Conservation (phyloP, 2,797 vertebrate species). For the Leptoclinus maculatus region DNA sequence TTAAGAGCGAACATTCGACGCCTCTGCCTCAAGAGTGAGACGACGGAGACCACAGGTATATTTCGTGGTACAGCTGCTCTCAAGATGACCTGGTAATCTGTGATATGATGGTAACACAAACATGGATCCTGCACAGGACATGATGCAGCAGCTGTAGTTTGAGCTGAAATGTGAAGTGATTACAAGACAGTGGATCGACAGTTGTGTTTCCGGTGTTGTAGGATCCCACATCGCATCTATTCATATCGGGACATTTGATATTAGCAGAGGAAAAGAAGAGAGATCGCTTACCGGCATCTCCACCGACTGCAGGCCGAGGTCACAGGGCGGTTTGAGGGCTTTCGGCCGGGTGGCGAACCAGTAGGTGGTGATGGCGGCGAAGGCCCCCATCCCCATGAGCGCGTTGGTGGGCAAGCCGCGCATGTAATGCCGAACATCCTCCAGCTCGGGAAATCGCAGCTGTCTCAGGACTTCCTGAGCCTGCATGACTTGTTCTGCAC, state of each 20-base stretch:
- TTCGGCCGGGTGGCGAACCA: conserved; percentile 94
- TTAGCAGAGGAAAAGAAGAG: neutral
- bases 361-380: conserved; percentile 95
- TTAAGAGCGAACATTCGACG: neutral
- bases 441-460: conserved; percentile 93
- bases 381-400: conserved; percentile 93
- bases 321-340: conserved; percentile 92
- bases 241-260: neutral
- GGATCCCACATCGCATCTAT: neutral
- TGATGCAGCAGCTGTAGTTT: neutral
- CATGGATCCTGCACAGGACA: neutral
- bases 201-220: neutral
- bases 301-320: conserved; percentile 92
- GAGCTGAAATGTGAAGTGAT: neutral
- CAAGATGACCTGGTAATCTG: neutral
- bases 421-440: conserved; percentile 92
- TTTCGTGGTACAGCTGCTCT: neutral
- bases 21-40: neutral
- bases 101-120: conserved; percentile 1
- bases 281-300: conserved; percentile 87
- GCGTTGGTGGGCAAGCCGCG: conserved; percentile 91
- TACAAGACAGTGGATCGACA: neutral
- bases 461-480: conserved; percentile 93
- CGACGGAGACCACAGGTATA: neutral
- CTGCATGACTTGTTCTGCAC: conserved; percentile 77